Evolutionary conservation across 2,797 vertebrate species (phyloP), one percentile per base, ranked within the genome.

Genomic region (Uromys caudimaculatus): DNA sequence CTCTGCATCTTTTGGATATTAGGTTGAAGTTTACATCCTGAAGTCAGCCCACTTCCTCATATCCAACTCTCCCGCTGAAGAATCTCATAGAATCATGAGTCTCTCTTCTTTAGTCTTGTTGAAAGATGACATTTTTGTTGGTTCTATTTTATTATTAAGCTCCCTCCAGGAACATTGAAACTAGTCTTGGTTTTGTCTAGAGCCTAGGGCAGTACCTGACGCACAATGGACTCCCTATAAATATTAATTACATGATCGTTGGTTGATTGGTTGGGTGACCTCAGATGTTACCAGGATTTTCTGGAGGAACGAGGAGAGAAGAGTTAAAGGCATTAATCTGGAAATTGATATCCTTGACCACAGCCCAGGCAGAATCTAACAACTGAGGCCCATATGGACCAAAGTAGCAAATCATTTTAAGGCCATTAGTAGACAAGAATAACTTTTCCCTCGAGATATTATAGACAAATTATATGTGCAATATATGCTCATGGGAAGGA

Each of bases 351-450:
- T 35, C 14, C 64, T 93, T 91, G 54, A 76, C 6, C 75, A 92
- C 5, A 90, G 24, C 12, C 29, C 54, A 92, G 21, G 77, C 12
- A 84, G 47, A 79, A 8, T 85, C 52, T 79, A 85, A 81, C 11
- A 83, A 69, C n/a, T 86, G 52, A 96, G 27, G 19, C 23, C 76
- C 58, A 41, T 12, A 52, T 50, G 62, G 54, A 3, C 21, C 52
- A 94, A 71, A 44, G 85, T 8, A 84, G 32, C 62, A 95, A 86
- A 94, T 81, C n/a, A 96, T 44, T 81, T 79, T 56, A 95, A 17
- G 38, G 52, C 38, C 35, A 90, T 86, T 89, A 85, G 64, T 92
- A 76, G 8, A 29, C 54, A 76, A 1, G 10, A 54, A 0, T 29
- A 54, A 73, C 7, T 32, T 82, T 5, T 41, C 50, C 23, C n/a